These are phyloP conservation scores for Cecropterus lyciades DNA, from an alignment of 1,140 invertebrate species.

Conservation along the genomic window DNA sequence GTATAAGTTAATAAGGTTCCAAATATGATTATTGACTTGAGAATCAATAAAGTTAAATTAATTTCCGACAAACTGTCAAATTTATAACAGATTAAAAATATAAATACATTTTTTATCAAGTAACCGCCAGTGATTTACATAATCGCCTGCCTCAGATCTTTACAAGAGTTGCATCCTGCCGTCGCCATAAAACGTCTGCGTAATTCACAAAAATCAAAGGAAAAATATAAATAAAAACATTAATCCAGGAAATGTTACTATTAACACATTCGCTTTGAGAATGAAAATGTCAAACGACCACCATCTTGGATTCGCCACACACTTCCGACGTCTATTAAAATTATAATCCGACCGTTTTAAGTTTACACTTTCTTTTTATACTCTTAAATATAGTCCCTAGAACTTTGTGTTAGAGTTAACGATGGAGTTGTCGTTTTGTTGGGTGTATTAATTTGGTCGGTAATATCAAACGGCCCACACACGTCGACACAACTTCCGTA, in stretches of 20 bases:
- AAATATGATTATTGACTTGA: too few species aligned
- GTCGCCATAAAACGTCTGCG: conserved; percentile 20
- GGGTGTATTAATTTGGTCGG: conserved; percentile 33
- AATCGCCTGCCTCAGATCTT: conserved; percentile 25
- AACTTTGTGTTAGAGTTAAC: conserved; percentile 6
- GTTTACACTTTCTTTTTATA: conserved; percentile 24
- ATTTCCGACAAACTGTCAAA: conserved; percentile 5
- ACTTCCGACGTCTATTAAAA: conserved; percentile 56
- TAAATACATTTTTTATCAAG: conserved; percentile 9
- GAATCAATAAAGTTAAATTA: neutral
- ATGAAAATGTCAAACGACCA: conserved; percentile 47
- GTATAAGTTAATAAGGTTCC: too few species aligned
- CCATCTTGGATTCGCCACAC: conserved; percentile 50
- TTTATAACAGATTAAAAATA: conserved; percentile 33
- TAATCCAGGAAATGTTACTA: conserved; percentile 47
- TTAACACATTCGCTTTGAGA: conserved; percentile 45
- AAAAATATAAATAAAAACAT: conserved; percentile 37
- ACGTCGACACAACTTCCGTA: conserved; percentile 49
- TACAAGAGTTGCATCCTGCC: conserved; percentile 21
- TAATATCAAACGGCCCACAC: conserved; percentile 54
- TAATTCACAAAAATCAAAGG: conserved; percentile 36
- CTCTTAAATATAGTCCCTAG: conserved; percentile 19
- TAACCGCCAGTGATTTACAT: conserved; percentile 33
- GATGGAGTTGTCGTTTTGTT: conserved; percentile 12
- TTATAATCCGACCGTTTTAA: conserved; percentile 42